Base-by-base conservation (phyloP, 2,113 vertebrate species). In the Menura novaehollandiae region DNA sequence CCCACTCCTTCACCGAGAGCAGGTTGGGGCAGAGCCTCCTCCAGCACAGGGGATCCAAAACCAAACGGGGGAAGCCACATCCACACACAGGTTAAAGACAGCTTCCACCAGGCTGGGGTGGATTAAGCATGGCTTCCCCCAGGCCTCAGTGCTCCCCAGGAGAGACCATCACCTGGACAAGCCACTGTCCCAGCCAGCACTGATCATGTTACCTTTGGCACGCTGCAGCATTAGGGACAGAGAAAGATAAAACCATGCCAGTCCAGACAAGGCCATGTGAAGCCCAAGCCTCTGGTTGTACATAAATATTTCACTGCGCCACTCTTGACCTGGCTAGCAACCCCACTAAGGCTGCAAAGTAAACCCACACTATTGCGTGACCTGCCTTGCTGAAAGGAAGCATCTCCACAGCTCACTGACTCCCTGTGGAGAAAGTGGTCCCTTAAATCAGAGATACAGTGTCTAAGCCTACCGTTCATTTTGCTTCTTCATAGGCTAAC, bases 141-240 rank as follows among this genome's bases (percentile, higher is more conserved):
- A 30, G 22, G 9, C 75, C 2, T 0, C 60, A 30, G 13, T 0
- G 0, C 14, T 72, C 37, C 10, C 16, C 32, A 3, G 0, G 19
- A 28, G 21, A 60, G 26, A 37, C 11, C 37, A 5, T 37, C 18
- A 20, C 14, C 41, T 33, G 10, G 13, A n/a, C 10, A 10, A 28
- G 30, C 11, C 13, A 22, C 30, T 49, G 6, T 35, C 15, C 11
- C 59, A 28, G 68, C 8, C 43, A 62, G 11, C 23, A 11, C 46
- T 13, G 30, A 44, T 11, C 15, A 7, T 0, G 0, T 30, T 18
- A 20, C 24, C 19, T 92, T 52, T 53, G 26, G 24, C 27, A 20
- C 0, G 0, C 17, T 0, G 0, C 6, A 0, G 4, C 11, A 1
- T 16, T 28, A 23, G 20, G 15, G 23, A 22, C 3, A 7, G n/a